These are phyloP conservation scores for Oxystoma pomonae DNA, from an alignment of 2,888 invertebrate species.

Conservation along the genomic window DNA sequence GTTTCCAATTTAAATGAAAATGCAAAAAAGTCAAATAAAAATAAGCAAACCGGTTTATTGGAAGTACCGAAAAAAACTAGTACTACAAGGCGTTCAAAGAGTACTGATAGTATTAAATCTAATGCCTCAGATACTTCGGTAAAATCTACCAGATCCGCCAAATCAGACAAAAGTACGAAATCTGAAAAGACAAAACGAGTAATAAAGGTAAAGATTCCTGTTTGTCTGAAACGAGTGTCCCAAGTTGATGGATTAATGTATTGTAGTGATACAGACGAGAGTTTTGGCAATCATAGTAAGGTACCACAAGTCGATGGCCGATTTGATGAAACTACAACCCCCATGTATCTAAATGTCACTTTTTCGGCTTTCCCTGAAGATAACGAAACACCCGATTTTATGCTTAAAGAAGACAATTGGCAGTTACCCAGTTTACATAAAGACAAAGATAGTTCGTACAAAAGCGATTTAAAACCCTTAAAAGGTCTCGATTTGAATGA, in stretches of 20 bases:
- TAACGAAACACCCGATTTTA: no score
- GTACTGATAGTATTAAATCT: neutral
- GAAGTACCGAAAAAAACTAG: no score
- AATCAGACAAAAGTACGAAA: neutral
- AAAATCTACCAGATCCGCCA: no score
- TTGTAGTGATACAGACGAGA: constrained; percentile 19
- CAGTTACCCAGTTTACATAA: neutral
- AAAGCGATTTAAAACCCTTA: neutral
- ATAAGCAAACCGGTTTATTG: no score
- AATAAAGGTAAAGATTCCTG: constrained; percentile 16
- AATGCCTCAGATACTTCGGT: no score
- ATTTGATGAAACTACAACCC: no score
- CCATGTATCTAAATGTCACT: no score
- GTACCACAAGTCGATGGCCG: neutral
- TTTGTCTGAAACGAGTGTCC: constrained; percentile 14
- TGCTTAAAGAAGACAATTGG: no score
- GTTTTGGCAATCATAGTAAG: neutral
- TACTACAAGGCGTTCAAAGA: no score
- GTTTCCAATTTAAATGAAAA: neutral
- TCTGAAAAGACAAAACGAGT: constrained; percentile 8
- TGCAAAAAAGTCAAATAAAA: no score
- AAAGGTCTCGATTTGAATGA: neutral
- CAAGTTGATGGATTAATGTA: constrained; percentile 34
- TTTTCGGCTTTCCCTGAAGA: no score
- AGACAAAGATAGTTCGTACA: neutral